Evolutionary conservation across 2,888 invertebrate species (phyloP).

Genomic region (Heliconius charithonia): DNA sequence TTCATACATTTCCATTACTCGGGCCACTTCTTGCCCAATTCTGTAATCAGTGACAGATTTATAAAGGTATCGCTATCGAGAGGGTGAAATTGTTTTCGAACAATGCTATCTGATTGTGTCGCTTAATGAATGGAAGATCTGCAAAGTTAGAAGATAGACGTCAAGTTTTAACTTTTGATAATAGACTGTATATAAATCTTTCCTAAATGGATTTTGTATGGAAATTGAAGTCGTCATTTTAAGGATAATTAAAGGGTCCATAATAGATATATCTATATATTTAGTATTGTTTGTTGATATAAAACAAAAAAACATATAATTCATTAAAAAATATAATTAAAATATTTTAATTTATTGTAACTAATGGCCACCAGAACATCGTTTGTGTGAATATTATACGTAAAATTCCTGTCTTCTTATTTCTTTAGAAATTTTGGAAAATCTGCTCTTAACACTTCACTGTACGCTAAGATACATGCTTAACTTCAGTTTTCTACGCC

Average conservation of each 20-base stretch:
- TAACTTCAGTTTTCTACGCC: too few relatives aligned
- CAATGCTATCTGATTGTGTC: constrained; percentile 25
- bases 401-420: too few relatives aligned
- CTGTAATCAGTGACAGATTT: constrained; percentile 26
- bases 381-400: too few relatives aligned
- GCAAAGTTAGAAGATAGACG: constrained; percentile 28
- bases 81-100: constrained; percentile 17
- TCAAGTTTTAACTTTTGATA: constrained; percentile 30
- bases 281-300: too few relatives aligned
- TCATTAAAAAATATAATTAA: too few relatives aligned
- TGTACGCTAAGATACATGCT: too few relatives aligned
- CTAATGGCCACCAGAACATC: too few relatives aligned
- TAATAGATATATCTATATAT: too few relatives aligned
- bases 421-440: too few relatives aligned
- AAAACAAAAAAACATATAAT: too few relatives aligned
- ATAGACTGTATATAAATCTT: constrained; percentile 31
- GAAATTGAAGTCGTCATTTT: background rate
- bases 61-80: constrained; percentile 17
- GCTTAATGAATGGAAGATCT: constrained; percentile 26
- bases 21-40: background rate
- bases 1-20: constrained; percentile 7
- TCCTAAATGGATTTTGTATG: background rate
- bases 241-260: background rate
- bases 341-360: too few relatives aligned
- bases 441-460: too few relatives aligned